Percentiles rank a stretch among this genome's conserved stretches.
These are phyloP conservation scores for Danionella dracula DNA, from an alignment of 2,797 vertebrate species.

Conservation along the genomic window DNA sequence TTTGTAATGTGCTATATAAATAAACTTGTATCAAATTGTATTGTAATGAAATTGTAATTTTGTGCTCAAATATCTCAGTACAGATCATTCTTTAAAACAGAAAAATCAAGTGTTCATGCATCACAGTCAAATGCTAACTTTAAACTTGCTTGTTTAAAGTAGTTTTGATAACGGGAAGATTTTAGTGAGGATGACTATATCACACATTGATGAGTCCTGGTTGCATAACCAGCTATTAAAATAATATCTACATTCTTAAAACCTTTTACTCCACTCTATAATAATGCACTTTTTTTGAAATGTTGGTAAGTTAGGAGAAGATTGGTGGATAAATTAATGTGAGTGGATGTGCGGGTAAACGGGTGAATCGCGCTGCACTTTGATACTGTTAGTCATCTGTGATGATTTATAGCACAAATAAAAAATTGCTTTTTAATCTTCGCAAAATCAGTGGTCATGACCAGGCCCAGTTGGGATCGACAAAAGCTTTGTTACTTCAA, in stretches of 20 bases:
- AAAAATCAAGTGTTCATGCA: no score
- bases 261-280: constrained; percentile 18
- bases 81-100: no score
- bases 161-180: not conserved
- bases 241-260: constrained; percentile 37
- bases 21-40: no score
- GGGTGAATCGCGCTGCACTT: not conserved
- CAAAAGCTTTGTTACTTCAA: no score
- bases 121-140: no score
- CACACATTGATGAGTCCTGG: constrained; percentile 12
- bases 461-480: not conserved
- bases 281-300: no score
- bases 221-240: constrained; percentile 49
- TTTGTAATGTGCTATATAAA: no score
- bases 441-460: not conserved
- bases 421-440: not conserved
- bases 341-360: not conserved
- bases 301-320: not conserved
- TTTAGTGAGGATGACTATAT: constrained; percentile 16
- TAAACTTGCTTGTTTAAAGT: not conserved
- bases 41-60: no score
- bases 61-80: no score
- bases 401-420: constrained; percentile 18
- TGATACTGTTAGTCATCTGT: not conserved
- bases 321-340: not conserved